Conservation (phyloP, 2,888 invertebrate species). For the Petrolisthes cinctipes region DNA sequence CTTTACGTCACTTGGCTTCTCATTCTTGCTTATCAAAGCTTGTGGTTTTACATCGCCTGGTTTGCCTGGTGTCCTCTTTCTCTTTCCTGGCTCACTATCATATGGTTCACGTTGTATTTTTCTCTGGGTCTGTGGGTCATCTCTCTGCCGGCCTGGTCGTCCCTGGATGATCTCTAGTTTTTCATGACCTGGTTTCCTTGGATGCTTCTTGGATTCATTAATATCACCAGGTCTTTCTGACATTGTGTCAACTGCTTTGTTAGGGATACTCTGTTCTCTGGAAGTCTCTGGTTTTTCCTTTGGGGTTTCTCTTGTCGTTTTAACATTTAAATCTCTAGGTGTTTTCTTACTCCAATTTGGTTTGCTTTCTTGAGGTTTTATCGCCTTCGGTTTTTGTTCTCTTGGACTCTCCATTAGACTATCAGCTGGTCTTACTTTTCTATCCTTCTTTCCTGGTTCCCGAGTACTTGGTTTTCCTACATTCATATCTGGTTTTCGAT, state of each 20-base stretch:
- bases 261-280: neutral
- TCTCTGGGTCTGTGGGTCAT: constrained; percentile 25
- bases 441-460: neutral
- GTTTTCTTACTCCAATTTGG: too few relatives aligned
- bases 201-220: constrained; percentile 2
- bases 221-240: neutral
- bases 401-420: neutral
- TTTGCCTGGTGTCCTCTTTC: neutral
- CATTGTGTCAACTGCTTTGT: neutral
- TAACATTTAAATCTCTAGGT: too few relatives aligned
- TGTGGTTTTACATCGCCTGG: constrained; percentile 30
- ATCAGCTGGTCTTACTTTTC: neutral
- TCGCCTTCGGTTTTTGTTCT: too few relatives aligned
- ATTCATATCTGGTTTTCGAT: constrained; percentile 8
- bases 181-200: constrained; percentile 18
- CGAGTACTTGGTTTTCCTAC: neutral
- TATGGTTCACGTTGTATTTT: neutral
- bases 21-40: neutral
- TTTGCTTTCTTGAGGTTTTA: too few relatives aligned
- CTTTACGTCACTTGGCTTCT: constrained; percentile 1
- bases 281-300: neutral
- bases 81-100: neutral
- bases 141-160: neutral
- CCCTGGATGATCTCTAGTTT: neutral
- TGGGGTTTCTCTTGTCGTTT: too few relatives aligned